Evolutionary conservation across 2,888 invertebrate species (phyloP).

Genomic region (Aphodius granarius): DNA sequence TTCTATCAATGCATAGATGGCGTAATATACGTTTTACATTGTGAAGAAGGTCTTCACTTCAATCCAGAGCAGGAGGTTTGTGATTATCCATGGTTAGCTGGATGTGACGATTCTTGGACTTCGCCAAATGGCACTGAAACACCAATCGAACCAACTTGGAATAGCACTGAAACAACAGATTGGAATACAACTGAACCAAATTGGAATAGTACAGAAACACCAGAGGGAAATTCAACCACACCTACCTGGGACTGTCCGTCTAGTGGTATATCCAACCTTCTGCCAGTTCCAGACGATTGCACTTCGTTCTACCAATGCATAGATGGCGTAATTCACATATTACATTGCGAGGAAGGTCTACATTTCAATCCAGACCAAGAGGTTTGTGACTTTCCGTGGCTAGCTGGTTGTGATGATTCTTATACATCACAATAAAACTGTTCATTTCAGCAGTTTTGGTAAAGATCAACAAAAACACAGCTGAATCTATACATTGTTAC

Average conservation of each 20-base stretch:
- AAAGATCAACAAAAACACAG: too few species aligned
- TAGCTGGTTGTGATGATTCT: neutral
- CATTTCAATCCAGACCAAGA: neutral
- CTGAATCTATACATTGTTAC: too few species aligned
- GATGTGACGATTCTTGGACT: too few species aligned
- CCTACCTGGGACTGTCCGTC: neutral
- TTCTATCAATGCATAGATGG: neutral
- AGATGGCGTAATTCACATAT: neutral
- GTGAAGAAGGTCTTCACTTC: neutral
- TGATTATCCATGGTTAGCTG: neutral
- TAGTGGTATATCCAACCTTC: too few species aligned
- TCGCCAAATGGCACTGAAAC: neutral
- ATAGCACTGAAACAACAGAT: neutral
- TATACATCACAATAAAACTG: too few species aligned
- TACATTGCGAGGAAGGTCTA: neutral
- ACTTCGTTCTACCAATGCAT: too few species aligned
- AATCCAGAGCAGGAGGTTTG: neutral
- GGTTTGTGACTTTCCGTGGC: neutral
- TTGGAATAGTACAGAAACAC: neutral
- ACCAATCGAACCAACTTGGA: neutral
- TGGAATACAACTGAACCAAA: neutral
- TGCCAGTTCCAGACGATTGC: too few species aligned
- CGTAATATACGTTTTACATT: neutral
- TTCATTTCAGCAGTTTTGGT: too few species aligned
- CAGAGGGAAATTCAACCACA: neutral